Evolutionary conservation across 2,888 invertebrate species (phyloP), one percentile per base, ranked within the genome.

Genomic region (Tenthredo livida): DNA sequence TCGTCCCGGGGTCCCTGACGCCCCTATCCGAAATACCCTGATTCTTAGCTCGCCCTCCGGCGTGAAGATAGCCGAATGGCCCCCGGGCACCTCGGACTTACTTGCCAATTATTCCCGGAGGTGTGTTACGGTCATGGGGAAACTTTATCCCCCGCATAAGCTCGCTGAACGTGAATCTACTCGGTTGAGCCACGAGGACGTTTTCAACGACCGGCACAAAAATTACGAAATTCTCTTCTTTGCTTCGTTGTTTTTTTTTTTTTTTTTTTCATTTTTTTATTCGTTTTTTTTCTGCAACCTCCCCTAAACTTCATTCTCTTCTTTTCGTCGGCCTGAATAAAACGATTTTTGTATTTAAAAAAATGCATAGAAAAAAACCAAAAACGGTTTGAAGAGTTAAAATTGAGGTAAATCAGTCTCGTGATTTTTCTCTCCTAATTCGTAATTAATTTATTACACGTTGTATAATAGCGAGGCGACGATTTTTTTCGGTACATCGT

Each of bases 71-170:
- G 83, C 83, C 43, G 47, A 83, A 70, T 29, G 67, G 47, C 83
- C 83, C 83, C 83, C 33, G 61, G 80, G 61, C 80, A 10, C 37
- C 67, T 40, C 83, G 83, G 67, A 67, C 83, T 67, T 47, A 67
- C 67, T 83, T 83, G 83, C 83, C 67, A 83, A 83, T 83, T 83
- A 83, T 83, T 83, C 67, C 83, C 70, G 43, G 37, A 83, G 47
- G 67, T 67, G 83, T 33, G 61, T 58, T 58, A 58, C 78, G 58
- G 58, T 58, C 58, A 58, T 33, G 61, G 61, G 25, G 58, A 50
- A 77, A 77, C 50, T 77, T 77, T 54, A 54, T 77, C 29, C 77
- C 50, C 15, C 67, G 29, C 67, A 25, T 67, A 67, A 25, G 67
- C 10, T 17, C 12, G 67, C 21, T 2, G 67, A 67, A 33, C 15